These are phyloP conservation scores for Bimastos eiseni DNA, from an alignment of 2,888 invertebrate genomes.

Conservation along the genomic window DNA sequence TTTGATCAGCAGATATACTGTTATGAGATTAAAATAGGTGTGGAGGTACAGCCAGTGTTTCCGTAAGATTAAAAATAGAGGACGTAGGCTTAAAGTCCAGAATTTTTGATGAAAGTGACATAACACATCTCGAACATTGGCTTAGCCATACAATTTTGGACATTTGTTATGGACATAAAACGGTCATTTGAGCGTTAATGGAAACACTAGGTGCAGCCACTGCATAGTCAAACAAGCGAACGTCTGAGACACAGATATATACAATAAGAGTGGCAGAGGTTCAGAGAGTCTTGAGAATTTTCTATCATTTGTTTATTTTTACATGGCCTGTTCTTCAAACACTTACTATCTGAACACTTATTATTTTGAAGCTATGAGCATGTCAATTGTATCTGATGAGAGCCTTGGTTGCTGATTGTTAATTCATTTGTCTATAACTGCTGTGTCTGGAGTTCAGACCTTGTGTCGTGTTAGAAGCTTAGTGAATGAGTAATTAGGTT, in stretches of 20 bases:
- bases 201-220: too few relatives aligned
- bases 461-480: background rate
- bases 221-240: background rate
- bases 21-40: background rate
- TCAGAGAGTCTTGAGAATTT: background rate
- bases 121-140: too few relatives aligned
- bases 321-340: background rate
- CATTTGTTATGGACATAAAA: too few relatives aligned
- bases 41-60: too few relatives aligned
- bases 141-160: too few relatives aligned
- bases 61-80: too few relatives aligned
- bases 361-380: background rate
- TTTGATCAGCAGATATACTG: background rate
- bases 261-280: background rate
- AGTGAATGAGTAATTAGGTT: too few relatives aligned
- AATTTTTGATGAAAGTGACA: too few relatives aligned
- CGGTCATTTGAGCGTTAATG: too few relatives aligned
- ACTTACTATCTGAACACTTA: background rate
- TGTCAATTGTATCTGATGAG: background rate
- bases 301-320: background rate
- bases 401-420: too few relatives aligned
- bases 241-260: background rate
- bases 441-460: background rate
- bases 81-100: too few relatives aligned
- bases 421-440: background rate